Percentiles rank a stretch among this genome's conserved stretches.
phyloP scores from a whole-genome alignment of 2,888 invertebrate genomes.

The Teinopalpus imperialis region DNA sequence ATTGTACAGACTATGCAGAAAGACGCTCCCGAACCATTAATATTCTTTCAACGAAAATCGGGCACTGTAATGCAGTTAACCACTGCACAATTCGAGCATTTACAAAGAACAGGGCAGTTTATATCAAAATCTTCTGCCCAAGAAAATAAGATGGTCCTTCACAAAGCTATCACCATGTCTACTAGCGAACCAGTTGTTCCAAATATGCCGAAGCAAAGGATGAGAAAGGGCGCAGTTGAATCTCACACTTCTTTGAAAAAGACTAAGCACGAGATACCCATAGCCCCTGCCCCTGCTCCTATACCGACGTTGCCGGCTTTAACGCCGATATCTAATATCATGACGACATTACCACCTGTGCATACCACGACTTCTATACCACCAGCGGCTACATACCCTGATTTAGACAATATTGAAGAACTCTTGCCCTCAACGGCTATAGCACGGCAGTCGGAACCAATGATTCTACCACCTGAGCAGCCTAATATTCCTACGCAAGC shows the following conservation, averaged over 20 bases:
- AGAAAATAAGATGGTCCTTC: slow-evolving; percentile 59
- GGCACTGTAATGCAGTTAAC: slow-evolving; percentile 74
- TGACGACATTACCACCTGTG: slow-evolving; percentile 40
- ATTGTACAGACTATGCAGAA: slow-evolving; percentile 62
- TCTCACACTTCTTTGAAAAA: slow-evolving; percentile 55
- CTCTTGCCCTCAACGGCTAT: slow-evolving; percentile 73
- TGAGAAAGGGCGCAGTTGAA: slow-evolving; percentile 50
- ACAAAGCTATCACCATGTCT: slow-evolving; percentile 54
- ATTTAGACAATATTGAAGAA: slow-evolving; percentile 72
- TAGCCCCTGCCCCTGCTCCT: slow-evolving; percentile 47
- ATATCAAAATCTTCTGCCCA: slow-evolving; percentile 55
- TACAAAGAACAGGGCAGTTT: slow-evolving; percentile 73
- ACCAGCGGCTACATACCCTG: slow-evolving; percentile 46
- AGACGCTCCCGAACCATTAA: slow-evolving; percentile 60
- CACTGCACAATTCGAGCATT: slow-evolving; percentile 74
- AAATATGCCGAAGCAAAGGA: slow-evolving; percentile 49
- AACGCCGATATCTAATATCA: slow-evolving; percentile 44
- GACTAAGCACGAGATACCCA: slow-evolving; percentile 56
- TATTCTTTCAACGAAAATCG: slow-evolving; percentile 74
- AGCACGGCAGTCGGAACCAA: slow-evolving; percentile 50
- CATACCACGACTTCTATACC: slow-evolving; percentile 45
- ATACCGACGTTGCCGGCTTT: slow-evolving; percentile 42
- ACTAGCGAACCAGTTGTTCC: slow-evolving; percentile 46
- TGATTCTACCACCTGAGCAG: slow-evolving; percentile 37
- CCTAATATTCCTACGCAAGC: slow-evolving; percentile 41